Evolutionary conservation across 2,888 invertebrate genomes (phyloP), one percentile per base, ranked within the genome.

Genomic region (Drosophila quinaria): DNA sequence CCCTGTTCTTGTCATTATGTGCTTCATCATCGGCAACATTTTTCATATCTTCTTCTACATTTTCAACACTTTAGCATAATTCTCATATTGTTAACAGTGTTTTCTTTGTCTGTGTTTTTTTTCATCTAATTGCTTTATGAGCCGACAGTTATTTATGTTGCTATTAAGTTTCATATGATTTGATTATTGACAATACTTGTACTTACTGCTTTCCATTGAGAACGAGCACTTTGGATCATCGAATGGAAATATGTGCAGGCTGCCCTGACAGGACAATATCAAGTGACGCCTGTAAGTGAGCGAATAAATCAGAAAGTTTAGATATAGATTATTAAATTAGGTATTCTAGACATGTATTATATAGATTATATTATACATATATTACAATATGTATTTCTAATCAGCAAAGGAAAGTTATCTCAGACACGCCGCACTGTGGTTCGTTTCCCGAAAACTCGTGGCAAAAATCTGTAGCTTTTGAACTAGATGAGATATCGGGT

Each of bases 141-240:
- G 11, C 46, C 51, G 55, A 41, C 60, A 47, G 33, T 35, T 71
- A 35, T 42, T 19, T 61, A 29, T 61, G 60, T 42, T 60, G 47
- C 42, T 63, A 6, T 41, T 37, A 13, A 37, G 42, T 47, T 35
- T 41, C 33, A 37, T 58, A 41, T 59, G 22, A 44, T 51, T 60
- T 42, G n/a, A 44, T 25, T 44, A 37, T 50, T 54, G n/a, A 8
- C 22, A 42, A 35, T 93, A 50, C 17, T 51, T 25, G 15, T 64
- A 97, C 97, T 97, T 95, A 98, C 97, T 97, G 94, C 97, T 98
- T 94, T 98, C 98, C 95, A 98, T 96, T 92, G 98, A 97, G 94
- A 98, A 98, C 94, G 97, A 97, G 94, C 98, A 98, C 94, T 96
- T 95, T 90, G 98, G 98, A 94, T 98, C 97, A 93, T 98, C 98